Base-by-base conservation (phyloP, 2,888 invertebrate genomes). In the Brachypalpus laphriformis region DNA sequence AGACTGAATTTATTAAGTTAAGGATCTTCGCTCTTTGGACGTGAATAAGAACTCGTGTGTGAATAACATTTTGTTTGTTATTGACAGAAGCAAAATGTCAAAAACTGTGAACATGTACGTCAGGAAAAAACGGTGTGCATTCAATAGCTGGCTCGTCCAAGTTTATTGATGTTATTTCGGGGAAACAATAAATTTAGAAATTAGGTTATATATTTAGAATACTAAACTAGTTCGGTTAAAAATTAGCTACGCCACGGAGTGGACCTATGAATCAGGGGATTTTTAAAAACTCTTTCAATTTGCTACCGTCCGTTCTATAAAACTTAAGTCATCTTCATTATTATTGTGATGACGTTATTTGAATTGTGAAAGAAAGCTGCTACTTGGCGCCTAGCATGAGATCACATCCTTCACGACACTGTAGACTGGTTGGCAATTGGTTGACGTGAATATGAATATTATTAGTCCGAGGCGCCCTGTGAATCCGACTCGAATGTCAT, bases 241-340 rank as follows among this genome's bases (percentile, higher is more conserved):
- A 40, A 14, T 40, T 37, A 4, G 2, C 8, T 45, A 25, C 9
- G 25, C 0, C 42, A 8, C n/a, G 14, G 9, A 14, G 59, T 20
- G 6, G n/a, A 7, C 6, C 40, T 14, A 59, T 61, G 61, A 61
- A 45, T 56, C 25, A 37, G 42, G 42, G 31, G 40, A 6, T 68
- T 20, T 34, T 8, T 2, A 37, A 22, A 28, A 42, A 28, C 18
- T n/a, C 28, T 61, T 42, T 18, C 16, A 9, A 25, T 14, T 42
- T 59, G 37, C 14, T 14, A 34, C 8, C 9, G n/a, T 34, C 0
- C 8, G 34, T 34, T 28, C 20, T 11, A 34, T 16, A 56, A 31
- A 34, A 40, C 47, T 65, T 65, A 65, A 65, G 49, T 49, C 63
- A 65, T 65, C 63, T 47, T 18, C 20, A n/a, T 31, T 63, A 31